Evolutionary conservation across 2,888 invertebrate species (phyloP).

Genomic region (Apotomis capreana): DNA sequence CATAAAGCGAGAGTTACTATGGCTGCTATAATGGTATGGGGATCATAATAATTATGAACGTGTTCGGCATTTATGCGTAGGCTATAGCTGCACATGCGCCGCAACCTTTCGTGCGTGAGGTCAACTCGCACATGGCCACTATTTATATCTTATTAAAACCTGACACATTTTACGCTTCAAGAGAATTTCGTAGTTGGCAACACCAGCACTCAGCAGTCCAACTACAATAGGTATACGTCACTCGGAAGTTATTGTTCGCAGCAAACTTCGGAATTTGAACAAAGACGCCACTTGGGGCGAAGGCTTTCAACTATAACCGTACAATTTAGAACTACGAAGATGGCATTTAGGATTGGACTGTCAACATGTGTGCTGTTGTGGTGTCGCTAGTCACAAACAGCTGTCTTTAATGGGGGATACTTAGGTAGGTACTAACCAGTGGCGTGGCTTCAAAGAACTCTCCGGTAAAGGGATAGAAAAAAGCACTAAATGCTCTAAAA

Average conservation of each 20-base stretch:
- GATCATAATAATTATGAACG: no score
- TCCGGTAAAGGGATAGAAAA: no score
- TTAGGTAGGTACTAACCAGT: neutral
- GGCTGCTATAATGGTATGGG: no score
- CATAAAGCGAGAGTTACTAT: no score
- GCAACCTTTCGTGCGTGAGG: no score
- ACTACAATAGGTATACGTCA: conserved; percentile 23
- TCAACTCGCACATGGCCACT: no score
- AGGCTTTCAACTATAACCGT: conserved; percentile 15
- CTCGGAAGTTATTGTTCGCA: conserved; percentile 19
- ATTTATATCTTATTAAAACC: no score
- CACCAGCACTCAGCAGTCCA: neutral
- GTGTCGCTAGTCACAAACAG: neutral
- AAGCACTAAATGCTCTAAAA: no score
- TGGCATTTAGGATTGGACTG: conserved; percentile 18
- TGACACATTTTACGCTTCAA: neutral
- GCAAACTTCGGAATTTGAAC: conserved; percentile 20
- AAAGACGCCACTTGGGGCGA: conserved; percentile 30
- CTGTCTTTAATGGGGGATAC: neutral
- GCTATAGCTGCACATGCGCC: no score
- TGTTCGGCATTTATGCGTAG: no score
- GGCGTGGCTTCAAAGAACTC: no score
- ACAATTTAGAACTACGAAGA: conserved; percentile 17
- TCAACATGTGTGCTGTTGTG: neutral
- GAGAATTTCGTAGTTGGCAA: neutral